Conservation (phyloP, 2,113 vertebrate species). For the Hystrix brachyura region DNA sequence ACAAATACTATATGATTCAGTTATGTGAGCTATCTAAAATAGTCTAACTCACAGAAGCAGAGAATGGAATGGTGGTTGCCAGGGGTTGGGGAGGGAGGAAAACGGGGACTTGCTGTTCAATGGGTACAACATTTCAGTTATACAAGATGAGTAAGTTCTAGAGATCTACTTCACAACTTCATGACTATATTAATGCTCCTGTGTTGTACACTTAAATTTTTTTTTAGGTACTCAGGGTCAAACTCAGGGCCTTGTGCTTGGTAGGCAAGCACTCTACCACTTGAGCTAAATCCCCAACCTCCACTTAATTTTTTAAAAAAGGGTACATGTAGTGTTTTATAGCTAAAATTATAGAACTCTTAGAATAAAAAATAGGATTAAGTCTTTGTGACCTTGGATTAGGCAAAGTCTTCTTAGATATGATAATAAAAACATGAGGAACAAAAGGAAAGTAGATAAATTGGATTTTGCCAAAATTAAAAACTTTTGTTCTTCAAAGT, state of each 20-base stretch:
- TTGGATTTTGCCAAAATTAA: conserved; percentile 16
- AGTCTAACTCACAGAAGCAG: neutral
- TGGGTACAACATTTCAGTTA: neutral
- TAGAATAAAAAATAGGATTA: conserved; percentile 28
- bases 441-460: conserved; percentile 18
- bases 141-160: neutral
- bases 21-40: neutral
- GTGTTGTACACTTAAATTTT: neutral
- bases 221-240: no score
- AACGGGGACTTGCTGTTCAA: neutral
- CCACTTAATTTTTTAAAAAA: neutral
- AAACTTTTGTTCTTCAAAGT: conserved; percentile 24
- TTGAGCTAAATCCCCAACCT: no score
- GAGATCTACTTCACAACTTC: neutral
- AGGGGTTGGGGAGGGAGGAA: neutral
- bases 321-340: neutral
- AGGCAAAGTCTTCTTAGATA: conserved; percentile 47
- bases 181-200: neutral
- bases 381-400: conserved; percentile 29
- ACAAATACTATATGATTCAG: neutral
- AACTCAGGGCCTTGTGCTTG: no score
- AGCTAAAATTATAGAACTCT: conserved; percentile 22
- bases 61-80: neutral
- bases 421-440: neutral
- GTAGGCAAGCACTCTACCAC: no score